Base-by-base conservation (phyloP, 2,797 vertebrate genomes). In the Hemitrygon akajei region DNA sequence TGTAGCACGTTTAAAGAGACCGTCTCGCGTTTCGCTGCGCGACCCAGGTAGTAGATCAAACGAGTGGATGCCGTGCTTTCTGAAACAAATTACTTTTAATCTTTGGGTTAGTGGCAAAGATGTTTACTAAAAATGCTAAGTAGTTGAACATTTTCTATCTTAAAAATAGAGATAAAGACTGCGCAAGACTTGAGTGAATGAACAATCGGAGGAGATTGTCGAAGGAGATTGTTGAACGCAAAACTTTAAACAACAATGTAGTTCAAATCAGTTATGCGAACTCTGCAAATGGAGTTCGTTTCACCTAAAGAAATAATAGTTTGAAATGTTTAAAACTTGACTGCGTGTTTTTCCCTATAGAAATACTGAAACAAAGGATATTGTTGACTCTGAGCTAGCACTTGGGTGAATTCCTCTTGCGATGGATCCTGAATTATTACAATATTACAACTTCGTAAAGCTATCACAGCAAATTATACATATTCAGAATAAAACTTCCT, bases 291-390 rank as follows among this genome's bases (percentile, higher is more conserved):
- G 76, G 71, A 37, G 47, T 14, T 58, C 2, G 66, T 93, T 73
- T 47, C 11, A 7, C 9, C 9, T 40, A 76, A 69, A 76, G 27
- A 7, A 40, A 73, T 7, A n/a, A 3, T 5, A 11, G 7, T 86
- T 25, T 86, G 5, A 56, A 30, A 25, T 58, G 47, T 93, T 93
- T 56, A 47, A 1, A 73, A 75, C 11, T 93, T 58, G 40, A 12
- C 40, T 25, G 12, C 56, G 47, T 11, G 47, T 0, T 30, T 93
- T 76, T 47, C n/a, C 1, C 47, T 40, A 58, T 56, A 25, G 40
- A 93, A 93, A 27, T 93, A 73, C 27, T 76, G 71, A 75, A 76
- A 93, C 91, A 93, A 93, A 75, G 71, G 91, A 30, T 92, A 30
- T 27, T 30, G 71, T 37, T 92, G 34, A 73, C 66, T 71, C 71